These are phyloP conservation scores for Oxygymnocypris stewartii DNA, from an alignment of 2,113 vertebrate genomes.

Conservation along the genomic window DNA sequence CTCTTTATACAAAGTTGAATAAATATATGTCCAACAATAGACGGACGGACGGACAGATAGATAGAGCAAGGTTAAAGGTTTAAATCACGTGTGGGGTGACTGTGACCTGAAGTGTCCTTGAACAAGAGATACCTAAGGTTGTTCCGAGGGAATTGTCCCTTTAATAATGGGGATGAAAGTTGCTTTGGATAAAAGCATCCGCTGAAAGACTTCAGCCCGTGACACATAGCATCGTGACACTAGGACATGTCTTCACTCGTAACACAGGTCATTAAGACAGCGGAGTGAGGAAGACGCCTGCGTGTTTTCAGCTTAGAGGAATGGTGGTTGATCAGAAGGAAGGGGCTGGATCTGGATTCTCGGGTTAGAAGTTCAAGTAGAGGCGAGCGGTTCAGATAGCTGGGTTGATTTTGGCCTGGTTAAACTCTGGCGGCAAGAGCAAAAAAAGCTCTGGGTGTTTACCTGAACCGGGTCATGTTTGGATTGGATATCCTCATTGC, in stretches of 20 bases:
- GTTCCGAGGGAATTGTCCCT: neutral
- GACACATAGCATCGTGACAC: conserved; percentile 26
- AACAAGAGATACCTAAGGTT: too few species aligned
- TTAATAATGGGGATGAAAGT: neutral
- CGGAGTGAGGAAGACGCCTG: conserved; percentile 12
- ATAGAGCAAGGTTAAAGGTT: too few species aligned
- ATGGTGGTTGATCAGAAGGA: conserved; percentile 27
- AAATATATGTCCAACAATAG: too few species aligned
- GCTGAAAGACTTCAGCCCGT: conserved; percentile 1
- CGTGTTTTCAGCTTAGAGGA: conserved; percentile 48
- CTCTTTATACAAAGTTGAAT: too few species aligned
- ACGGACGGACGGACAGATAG: too few species aligned
- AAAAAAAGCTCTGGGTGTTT: conserved; percentile 47
- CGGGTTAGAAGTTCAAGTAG: conserved; percentile 39
- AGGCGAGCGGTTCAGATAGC: conserved; percentile 52
- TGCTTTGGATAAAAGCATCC: neutral
- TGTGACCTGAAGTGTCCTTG: too few species aligned
- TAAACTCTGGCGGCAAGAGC: too few species aligned
- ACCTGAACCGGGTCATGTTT: conserved; percentile 45
- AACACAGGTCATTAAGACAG: conserved; percentile 27
- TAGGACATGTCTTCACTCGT: conserved; percentile 28
- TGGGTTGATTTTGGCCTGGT: conserved; percentile 47
- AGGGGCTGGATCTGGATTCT: conserved; percentile 38
- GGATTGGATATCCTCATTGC: conserved; percentile 38
- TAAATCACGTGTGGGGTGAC: too few species aligned